Evolutionary conservation across 2,888 invertebrate species (phyloP), one percentile per base, ranked within the genome.

Genomic region (Clanis bilineata): DNA sequence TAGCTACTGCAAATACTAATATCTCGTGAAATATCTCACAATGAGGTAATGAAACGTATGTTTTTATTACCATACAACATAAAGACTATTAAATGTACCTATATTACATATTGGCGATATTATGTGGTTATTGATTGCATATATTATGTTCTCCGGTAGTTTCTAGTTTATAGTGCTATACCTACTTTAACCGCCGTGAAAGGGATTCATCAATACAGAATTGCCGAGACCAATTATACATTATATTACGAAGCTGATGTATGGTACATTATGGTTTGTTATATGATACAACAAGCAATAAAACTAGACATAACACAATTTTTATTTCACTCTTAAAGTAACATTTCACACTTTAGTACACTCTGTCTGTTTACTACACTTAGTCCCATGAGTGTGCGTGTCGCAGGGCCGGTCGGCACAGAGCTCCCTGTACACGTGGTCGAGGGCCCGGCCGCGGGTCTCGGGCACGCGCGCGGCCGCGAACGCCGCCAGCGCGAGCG

Each of bases 391-490:
- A 9, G 6, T n/a, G 15, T 47, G 47, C 15, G 15, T 25, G 28
- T 25, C 15, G 32, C 51, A 51, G 18, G 51, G 28, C 1, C 18
- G 15, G 10, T 7, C 28, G 3, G 10, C 28, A 10, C 51, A 51
- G 7, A 51, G 32, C 5, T 9, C 18, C 0, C 18, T 1, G 32
- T 51, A 51, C 32, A 51, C 32, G 15, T 28, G 10, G 1, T 77
- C 75, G 0, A 77, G 74, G 1, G 2, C 65, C 1, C 67, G 70
- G 22, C 69, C 74, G 2, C 70, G 62, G 1, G 88, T 87, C 68
- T 88, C 88, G 0, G 88, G 86, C 32, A 82, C 70, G 15, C 64
- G 62, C 12, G 56, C 0, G 9, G 59, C 56, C 6, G 74, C 78
- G 66, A 74, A 75, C 2, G 64, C 51, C 4, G 80, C 79, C 69